Conservation (phyloP, 1,140 invertebrate genomes). For the Heliothis subflexa region DNA sequence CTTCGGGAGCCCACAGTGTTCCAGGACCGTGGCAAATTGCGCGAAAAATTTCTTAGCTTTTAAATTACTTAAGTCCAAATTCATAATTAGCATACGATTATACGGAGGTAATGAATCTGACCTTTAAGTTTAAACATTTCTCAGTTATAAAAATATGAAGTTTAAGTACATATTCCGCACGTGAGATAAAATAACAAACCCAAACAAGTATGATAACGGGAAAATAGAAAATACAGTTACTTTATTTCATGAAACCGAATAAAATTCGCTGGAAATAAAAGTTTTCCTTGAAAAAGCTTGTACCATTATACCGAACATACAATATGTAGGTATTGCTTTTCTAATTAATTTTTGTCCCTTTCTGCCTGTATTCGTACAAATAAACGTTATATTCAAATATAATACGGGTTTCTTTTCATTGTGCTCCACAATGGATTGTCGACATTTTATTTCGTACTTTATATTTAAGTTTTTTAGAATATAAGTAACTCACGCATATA, state of each 20-base stretch:
- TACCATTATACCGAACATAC: not conserved
- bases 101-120: not conserved
- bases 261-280: not conserved
- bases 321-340: constrained; percentile 19
- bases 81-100: no score
- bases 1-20: no score
- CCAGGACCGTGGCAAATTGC: no score
- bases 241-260: not conserved
- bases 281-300: not conserved
- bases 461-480: no score
- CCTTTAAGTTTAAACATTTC: not conserved
- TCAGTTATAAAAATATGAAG: no score
- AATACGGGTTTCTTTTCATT: constrained; percentile 19
- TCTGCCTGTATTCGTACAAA: constrained; percentile 4
- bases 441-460: not conserved
- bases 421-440: constrained; percentile 9
- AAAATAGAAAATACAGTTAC: not conserved
- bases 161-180: no score
- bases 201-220: not conserved
- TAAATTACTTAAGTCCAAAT: no score
- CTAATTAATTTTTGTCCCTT: constrained; percentile 15
- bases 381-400: constrained; percentile 12
- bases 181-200: not conserved
- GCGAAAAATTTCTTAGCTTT: no score
- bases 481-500: no score